These are phyloP conservation scores for Lethrus apterus DNA, from an alignment of 1,140 invertebrate genomes.

Conservation along the genomic window DNA sequence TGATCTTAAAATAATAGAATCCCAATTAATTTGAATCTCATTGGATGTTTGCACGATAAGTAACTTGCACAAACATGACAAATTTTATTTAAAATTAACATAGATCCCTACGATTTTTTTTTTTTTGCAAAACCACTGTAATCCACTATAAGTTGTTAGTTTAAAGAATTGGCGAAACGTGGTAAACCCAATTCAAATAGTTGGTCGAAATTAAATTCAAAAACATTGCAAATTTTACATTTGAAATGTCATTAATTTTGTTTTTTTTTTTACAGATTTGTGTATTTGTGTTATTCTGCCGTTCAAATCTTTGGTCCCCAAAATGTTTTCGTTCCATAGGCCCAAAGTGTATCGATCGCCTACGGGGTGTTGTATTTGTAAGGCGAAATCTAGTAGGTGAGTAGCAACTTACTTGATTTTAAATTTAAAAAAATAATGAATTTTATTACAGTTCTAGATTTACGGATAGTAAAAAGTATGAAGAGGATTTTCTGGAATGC, in stretches of 20 bases:
- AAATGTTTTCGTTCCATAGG: constrained; percentile 85
- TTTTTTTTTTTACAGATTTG: constrained; percentile 11
- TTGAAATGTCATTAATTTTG: neutral
- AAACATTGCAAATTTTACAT: too few species aligned
- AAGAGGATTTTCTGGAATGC: constrained; percentile 76
- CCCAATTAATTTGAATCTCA: too few species aligned
- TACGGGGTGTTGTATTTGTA: constrained; percentile 81
- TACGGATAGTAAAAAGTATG: constrained; percentile 81
- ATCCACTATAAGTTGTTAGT: too few species aligned
- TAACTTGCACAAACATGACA: too few species aligned
- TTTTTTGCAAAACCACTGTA: too few species aligned
- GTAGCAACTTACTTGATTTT: constrained; percentile 7
- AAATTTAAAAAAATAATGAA: neutral
- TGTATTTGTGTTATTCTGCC: constrained; percentile 12
- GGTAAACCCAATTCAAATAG: too few species aligned
- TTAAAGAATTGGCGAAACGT: too few species aligned
- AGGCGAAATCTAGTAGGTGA: constrained; percentile 76
- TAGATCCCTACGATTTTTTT: too few species aligned
- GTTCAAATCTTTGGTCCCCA: constrained; percentile 10
- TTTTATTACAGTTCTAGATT: constrained; percentile 64
- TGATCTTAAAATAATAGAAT: too few species aligned
- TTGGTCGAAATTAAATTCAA: too few species aligned
- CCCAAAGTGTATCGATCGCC: constrained; percentile 80
- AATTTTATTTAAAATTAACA: too few species aligned
- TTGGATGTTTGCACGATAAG: too few species aligned